Conservation (phyloP, 2,113 vertebrate genomes). For the Genyomyrus donnyi region DNA sequence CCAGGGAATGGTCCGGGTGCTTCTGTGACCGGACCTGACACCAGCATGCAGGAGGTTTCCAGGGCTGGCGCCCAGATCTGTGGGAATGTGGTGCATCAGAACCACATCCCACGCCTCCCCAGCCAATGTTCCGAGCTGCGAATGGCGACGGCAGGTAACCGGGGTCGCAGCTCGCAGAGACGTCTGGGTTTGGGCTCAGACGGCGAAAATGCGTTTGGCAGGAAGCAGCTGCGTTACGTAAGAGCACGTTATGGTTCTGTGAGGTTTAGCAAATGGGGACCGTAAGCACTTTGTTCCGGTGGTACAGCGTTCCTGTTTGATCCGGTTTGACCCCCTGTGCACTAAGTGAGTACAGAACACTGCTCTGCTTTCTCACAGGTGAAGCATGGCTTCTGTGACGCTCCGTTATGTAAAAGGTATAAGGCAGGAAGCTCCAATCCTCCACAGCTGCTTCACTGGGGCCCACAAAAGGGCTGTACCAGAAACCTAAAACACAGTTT, state of each 20-base stretch:
- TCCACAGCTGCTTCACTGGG: no score
- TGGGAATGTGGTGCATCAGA: neutral
- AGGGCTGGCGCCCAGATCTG: neutral
- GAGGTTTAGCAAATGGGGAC: neutral
- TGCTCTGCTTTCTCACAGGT: no score
- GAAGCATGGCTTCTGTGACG: no score
- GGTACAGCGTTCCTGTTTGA: no score
- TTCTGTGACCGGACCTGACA: neutral
- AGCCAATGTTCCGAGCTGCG: neutral
- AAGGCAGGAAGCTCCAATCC: no score
- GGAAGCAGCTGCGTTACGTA: neutral
- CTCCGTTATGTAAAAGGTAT: no score
- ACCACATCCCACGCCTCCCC: neutral
- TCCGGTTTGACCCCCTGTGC: no score
- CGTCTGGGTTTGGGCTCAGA: neutral
- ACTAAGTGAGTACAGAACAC: no score
- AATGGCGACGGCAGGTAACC: neutral
- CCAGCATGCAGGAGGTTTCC: neutral
- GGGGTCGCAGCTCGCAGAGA: neutral
- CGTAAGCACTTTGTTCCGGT: neutral
- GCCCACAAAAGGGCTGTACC: no score
- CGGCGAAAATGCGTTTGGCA: neutral
- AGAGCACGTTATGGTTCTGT: neutral
- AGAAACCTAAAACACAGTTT: neutral
- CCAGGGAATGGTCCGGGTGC: neutral